Conservation (phyloP, 1,140 invertebrate genomes). For the Brachionus koreanus region DNA sequence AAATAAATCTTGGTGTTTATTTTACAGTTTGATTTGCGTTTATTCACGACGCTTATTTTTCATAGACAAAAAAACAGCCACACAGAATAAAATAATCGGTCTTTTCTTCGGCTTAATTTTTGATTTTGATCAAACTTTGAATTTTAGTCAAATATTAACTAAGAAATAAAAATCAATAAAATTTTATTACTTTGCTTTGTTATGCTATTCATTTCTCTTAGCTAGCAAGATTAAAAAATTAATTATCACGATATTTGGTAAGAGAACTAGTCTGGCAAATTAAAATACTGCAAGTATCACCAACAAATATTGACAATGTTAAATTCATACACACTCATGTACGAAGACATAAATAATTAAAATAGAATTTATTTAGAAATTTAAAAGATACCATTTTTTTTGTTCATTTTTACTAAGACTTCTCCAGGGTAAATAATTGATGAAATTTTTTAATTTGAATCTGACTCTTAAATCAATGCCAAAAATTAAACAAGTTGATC, state of each 20-base stretch:
- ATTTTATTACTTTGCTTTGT: slow-evolving; percentile 34
- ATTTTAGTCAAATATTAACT: slow-evolving; percentile 8
- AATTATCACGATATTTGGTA: slow-evolving; percentile 32
- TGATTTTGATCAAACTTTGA: slow-evolving; percentile 2
- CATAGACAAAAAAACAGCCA: too few relatives aligned
- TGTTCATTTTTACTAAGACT: neutral
- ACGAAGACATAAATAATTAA: neutral
- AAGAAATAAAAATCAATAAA: slow-evolving; percentile 23
- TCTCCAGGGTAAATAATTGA: slow-evolving; percentile 1
- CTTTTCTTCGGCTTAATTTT: neutral
- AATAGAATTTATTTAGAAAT: neutral
- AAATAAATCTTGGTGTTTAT: neutral
- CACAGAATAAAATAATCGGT: neutral
- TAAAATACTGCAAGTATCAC: neutral
- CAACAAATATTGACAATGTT: neutral
- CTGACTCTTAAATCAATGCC: neutral
- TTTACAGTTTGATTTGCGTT: slow-evolving; percentile 14
- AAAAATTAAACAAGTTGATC: neutral
- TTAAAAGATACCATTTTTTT: neutral
- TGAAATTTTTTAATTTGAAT: neutral
- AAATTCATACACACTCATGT: neutral
- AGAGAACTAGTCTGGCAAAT: neutral
- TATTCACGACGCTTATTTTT: neutral
- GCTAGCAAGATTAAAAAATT: slow-evolving; percentile 10
- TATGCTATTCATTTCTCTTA: neutral